Conservation (phyloP, 2,888 invertebrate species). For the Meiosimyza decipiens region DNA sequence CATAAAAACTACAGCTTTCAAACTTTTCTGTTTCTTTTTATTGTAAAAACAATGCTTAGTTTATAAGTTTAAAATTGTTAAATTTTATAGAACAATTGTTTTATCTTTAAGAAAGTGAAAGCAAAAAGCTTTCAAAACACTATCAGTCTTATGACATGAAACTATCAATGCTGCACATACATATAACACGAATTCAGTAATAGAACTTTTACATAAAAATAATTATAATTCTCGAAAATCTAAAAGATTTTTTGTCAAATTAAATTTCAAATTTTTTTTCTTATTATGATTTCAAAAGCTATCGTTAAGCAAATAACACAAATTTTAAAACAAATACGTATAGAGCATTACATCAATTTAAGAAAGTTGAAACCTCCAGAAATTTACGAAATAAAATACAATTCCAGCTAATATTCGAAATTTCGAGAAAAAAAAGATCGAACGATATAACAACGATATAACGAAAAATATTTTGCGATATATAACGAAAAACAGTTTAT, state of each 20-base stretch:
- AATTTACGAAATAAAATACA: conserved; percentile 24
- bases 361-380: conserved; percentile 40
- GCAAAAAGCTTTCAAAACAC: not conserved
- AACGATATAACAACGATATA: conserved; percentile 28
- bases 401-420: not conserved
- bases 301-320: not conserved
- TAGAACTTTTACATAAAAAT: no score
- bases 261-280: not conserved
- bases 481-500: conserved; percentile 2
- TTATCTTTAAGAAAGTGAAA: not conserved
- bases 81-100: conserved; percentile 5
- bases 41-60: not conserved
- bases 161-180: no score
- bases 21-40: no score
- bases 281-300: conserved; percentile 14
- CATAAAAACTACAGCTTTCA: no score
- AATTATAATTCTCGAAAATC: not conserved
- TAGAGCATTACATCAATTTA: conserved; percentile 17
- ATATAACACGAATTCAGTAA: no score
- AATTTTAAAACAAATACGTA: not conserved
- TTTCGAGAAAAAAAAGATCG: conserved; percentile 4
- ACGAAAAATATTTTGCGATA: conserved; percentile 20
- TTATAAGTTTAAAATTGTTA: not conserved
- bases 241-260: not conserved
- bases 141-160: no score